Evolutionary conservation across 2,888 invertebrate genomes (phyloP).

Genomic region (Cryptus viduatorius): DNA sequence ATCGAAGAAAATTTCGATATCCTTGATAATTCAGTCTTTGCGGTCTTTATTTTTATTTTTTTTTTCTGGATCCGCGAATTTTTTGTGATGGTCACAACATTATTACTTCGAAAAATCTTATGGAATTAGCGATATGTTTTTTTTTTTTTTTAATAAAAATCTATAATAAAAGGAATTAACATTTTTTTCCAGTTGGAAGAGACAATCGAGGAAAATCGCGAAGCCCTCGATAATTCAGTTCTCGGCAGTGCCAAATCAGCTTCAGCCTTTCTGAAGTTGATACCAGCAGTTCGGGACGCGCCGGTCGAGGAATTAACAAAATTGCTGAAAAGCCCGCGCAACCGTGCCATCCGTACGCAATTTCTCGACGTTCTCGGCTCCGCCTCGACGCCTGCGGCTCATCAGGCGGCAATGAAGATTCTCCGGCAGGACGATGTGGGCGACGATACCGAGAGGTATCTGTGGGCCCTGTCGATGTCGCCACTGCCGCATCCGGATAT

Average conservation of each 20-base stretch:
- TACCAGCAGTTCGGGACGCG: slow-evolving; percentile 88
- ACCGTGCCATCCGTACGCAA: slow-evolving; percentile 88
- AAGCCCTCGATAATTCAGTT: slow-evolving; percentile 86
- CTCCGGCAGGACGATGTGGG: slow-evolving; percentile 86
- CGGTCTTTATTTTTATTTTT: too few species aligned
- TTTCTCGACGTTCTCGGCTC: slow-evolving; percentile 90
- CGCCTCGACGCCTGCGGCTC: slow-evolving; percentile 89
- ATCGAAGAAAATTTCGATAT: too few species aligned
- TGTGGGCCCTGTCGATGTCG: slow-evolving; percentile 90
- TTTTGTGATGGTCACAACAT: too few species aligned
- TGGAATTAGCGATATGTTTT: too few species aligned
- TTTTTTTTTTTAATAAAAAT: too few species aligned
- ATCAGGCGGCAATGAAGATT: slow-evolving; percentile 89
- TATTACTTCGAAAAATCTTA: too few species aligned
- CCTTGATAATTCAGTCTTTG: too few species aligned
- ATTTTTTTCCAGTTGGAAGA: slow-evolving; percentile 86
- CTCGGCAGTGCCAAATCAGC: slow-evolving; percentile 89
- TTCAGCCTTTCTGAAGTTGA: slow-evolving; percentile 88
- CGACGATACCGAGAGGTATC: slow-evolving; percentile 90
- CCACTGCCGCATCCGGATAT: slow-evolving; percentile 88
- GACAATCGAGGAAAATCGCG: slow-evolving; percentile 86
- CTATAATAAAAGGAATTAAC: too few species aligned
- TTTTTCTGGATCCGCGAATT: too few species aligned
- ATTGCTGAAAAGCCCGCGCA: slow-evolving; percentile 87
- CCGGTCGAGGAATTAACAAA: slow-evolving; percentile 87